Evolutionary conservation across 2,797 vertebrate genomes (phyloP).

Genomic region (Epinephelus awoara): DNA sequence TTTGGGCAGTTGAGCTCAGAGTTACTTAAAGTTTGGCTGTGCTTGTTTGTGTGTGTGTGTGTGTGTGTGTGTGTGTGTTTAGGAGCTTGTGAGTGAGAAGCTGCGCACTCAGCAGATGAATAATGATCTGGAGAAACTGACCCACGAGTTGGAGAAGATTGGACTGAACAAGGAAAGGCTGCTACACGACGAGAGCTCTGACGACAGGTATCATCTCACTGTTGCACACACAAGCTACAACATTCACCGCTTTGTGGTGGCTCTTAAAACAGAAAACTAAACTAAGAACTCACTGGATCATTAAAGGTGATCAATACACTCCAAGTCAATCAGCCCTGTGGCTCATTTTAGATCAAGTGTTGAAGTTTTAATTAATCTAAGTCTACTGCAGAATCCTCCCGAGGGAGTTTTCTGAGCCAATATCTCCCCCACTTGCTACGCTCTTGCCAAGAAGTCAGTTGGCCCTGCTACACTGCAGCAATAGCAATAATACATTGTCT

Average conservation of each 20-base stretch:
- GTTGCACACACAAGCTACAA: background rate
- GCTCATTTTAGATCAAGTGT: slow-evolving; percentile 17
- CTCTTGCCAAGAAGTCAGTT: slow-evolving; percentile 2
- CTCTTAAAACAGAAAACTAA: background rate
- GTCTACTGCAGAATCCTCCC: slow-evolving; percentile 1
- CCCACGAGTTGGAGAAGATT: slow-evolving; percentile 97
- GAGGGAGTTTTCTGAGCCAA: slow-evolving; percentile 12
- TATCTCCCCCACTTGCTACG: background rate
- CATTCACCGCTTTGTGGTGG: background rate
- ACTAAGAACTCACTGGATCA: background rate
- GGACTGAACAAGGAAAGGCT: slow-evolving; percentile 97
- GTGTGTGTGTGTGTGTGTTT: slow-evolving; percentile 42
- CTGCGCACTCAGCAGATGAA: slow-evolving; percentile 96
- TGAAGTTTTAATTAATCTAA: slow-evolving; percentile 15
- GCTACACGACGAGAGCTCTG: slow-evolving; percentile 92
- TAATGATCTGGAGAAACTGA: slow-evolving; percentile 97
- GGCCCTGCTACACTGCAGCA: background rate
- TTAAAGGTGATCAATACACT: slow-evolving; percentile 14
- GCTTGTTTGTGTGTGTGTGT: slow-evolving; percentile 19
- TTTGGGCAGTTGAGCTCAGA: background rate
- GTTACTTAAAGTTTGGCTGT: slow-evolving; percentile 1
- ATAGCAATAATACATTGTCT: background rate
- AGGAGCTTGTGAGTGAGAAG: slow-evolving; percentile 98
- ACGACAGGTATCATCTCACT: slow-evolving; percentile 89
- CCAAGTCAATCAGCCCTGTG: background rate